Base-by-base conservation (phyloP, 2,113 vertebrate genomes). In the Arvicanthis niloticus region DNA sequence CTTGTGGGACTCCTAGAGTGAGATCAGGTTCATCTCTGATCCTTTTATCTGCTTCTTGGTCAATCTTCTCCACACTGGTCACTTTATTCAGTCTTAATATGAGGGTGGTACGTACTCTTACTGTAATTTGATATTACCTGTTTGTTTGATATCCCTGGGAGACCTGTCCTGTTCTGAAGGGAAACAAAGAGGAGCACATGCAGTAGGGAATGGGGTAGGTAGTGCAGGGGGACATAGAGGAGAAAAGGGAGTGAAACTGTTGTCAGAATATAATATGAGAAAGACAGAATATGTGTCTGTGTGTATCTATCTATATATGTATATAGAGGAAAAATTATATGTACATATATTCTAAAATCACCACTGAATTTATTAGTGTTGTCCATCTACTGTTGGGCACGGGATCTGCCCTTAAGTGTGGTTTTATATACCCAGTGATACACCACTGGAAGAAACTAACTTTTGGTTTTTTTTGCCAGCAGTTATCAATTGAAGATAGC, bases 251-350 rank as follows among this genome's bases (percentile, higher is more conserved):
- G 34, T 1, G 34, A 16, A 70, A 70, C 68, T 70, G 16, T 70
- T 0, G 68, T 37, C 34, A n/a, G 5, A 16, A n/a, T 37, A 5
- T 7, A 72, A 19, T n/a, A n/a, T 19, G 7, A 21, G 1, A 19
- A 4, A 19, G 34, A 19, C 0, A 3, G 2, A 68, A 15, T 68
- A 1, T 70, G 10, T 70, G 7, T n/a, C n/a, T 70, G 17, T 19
- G 37, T 70, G 11, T 24, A 62, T 16, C 3, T 56, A 56, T 56
- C 11, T 62, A 62, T 62, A 62, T 24, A 62, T 24, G 8, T 62
- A 62, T 62, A 24, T 62, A 8, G 45, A 48, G 45, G 6, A 48
- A 48, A 51, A 7, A 51, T 6, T 51, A 51, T 51, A 51, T 6
- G 9, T 51, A 51, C 7, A 51, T 6, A 51, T 51, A 51, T 51